Evolutionary conservation across 2,888 invertebrate species (phyloP).

Genomic region (Priocnemis perturbator): DNA sequence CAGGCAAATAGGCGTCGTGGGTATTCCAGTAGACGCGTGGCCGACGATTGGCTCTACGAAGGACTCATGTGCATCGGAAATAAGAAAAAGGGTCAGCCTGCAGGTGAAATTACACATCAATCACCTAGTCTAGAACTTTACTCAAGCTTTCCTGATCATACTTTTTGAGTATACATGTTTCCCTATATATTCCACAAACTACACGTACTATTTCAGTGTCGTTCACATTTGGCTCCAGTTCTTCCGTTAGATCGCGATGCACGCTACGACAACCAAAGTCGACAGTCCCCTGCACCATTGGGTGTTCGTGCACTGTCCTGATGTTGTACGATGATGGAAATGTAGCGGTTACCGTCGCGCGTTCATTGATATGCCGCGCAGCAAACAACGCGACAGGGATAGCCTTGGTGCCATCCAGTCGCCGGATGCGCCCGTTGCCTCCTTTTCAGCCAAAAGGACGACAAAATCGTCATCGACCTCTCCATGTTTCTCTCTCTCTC

Average conservation of each 20-base stretch:
- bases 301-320: background rate
- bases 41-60: background rate
- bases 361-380: constrained; percentile 12
- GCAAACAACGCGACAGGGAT: constrained; percentile 29
- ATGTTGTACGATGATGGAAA: constrained; percentile 55
- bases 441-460: constrained; percentile 57
- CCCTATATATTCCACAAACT: background rate
- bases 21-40: constrained; percentile 6
- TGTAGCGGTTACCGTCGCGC: constrained; percentile 36
- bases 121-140: background rate
- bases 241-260: too few species aligned
- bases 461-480: constrained; percentile 27
- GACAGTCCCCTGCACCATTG: constrained; percentile 1
- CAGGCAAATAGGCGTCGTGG: constrained; percentile 14
- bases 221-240: too few species aligned
- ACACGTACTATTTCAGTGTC: too few species aligned
- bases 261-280: too few species aligned
- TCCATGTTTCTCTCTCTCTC: constrained; percentile 13
- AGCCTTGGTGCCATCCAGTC: constrained; percentile 56
- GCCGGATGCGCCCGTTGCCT: constrained; percentile 61
- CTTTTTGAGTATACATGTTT: background rate
- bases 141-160: background rate
- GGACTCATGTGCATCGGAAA: background rate
- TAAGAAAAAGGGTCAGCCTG: background rate
- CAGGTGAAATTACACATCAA: too few species aligned